phyloP scores from a whole-genome alignment of 2,888 invertebrate genomes.

The Cantharis nigra region DNA sequence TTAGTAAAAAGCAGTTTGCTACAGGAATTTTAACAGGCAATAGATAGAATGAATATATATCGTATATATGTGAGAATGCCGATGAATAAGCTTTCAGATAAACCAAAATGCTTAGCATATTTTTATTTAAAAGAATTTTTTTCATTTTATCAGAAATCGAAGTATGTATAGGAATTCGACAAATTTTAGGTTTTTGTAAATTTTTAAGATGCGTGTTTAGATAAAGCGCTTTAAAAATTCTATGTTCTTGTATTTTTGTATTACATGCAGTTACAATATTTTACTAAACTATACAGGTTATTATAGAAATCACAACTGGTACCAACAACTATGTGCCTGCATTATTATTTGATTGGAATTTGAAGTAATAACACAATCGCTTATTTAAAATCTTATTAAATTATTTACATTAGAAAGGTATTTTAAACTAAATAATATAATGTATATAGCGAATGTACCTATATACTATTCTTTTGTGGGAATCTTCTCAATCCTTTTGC shows the following conservation, averaged over 20 bases:
- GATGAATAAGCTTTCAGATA: conserved; percentile 28
- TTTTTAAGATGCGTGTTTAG: background rate
- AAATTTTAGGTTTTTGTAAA: conserved; percentile 1
- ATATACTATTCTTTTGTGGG: too few species aligned
- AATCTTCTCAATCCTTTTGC: too few species aligned
- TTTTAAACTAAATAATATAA: too few species aligned
- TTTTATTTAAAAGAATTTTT: conserved; percentile 19
- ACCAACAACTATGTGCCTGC: too few species aligned
- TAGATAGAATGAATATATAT: conserved; percentile 33
- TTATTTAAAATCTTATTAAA: too few species aligned
- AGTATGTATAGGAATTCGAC: conserved; percentile 8
- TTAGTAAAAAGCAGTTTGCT: conserved; percentile 31
- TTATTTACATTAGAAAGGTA: too few species aligned
- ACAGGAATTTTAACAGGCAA: conserved; percentile 38
- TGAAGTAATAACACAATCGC: too few species aligned
- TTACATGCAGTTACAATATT: background rate
- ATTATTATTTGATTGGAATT: too few species aligned
- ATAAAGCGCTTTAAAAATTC: conserved; percentile 3
- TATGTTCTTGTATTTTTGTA: background rate
- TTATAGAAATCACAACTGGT: too few species aligned
- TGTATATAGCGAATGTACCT: too few species aligned
- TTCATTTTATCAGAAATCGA: conserved; percentile 12
- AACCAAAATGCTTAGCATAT: conserved; percentile 30
- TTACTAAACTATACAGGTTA: too few species aligned
- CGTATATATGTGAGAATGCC: conserved; percentile 31